These are phyloP conservation scores for Leptopilina clavipes DNA, from an alignment of 1,140 invertebrate genomes.

Conservation along the genomic window DNA sequence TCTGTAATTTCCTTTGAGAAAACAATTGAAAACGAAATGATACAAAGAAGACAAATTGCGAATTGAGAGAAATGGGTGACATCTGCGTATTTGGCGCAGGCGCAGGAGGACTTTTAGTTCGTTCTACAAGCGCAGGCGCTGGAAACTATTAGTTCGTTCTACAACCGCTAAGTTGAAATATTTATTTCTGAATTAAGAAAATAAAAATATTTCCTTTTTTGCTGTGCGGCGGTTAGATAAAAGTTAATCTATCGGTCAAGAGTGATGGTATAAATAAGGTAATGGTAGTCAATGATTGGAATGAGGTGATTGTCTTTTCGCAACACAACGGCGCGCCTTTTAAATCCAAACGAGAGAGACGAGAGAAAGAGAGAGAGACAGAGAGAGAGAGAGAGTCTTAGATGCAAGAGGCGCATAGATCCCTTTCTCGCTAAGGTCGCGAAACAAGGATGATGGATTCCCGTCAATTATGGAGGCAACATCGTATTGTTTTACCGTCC, in stretches of 20 bases:
- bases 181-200: not conserved
- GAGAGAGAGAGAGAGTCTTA: not conserved
- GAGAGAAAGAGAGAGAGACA: no score
- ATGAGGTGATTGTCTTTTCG: constrained; percentile 22
- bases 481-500: constrained; percentile 75
- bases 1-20: no score
- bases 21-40: no score
- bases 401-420: constrained; percentile 1
- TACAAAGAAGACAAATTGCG: no score
- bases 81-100: no score
- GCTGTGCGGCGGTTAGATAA: not conserved
- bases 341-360: not conserved
- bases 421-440: constrained; percentile 42
- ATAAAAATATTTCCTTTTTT: not conserved
- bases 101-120: no score
- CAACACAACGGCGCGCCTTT: constrained; percentile 22
- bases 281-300: constrained; percentile 1
- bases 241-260: constrained; percentile 12
- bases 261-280: constrained; percentile 23
- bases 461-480: constrained; percentile 75
- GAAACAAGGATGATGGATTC: constrained; percentile 73
- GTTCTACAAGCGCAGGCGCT: no score
- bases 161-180: constrained; percentile 21
- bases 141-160: no score
- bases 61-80: no score